Conservation (phyloP, 2,797 vertebrate genomes). For the Hapalemur alaotrensis region DNA sequence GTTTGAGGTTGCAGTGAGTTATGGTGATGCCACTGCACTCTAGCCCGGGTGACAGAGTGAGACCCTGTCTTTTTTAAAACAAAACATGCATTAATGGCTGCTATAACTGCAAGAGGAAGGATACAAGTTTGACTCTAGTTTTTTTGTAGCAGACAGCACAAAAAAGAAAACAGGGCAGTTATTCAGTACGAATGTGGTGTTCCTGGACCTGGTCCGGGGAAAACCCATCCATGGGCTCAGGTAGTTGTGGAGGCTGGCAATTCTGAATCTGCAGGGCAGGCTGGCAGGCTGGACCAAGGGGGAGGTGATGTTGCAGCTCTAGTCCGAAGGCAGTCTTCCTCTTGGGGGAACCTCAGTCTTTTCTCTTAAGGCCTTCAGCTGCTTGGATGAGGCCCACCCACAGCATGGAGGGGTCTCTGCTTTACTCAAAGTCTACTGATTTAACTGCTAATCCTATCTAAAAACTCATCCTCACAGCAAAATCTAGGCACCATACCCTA, state of each 20-base stretch:
- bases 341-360: not conserved
- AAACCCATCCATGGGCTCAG: too few relatives aligned
- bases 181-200: not conserved
- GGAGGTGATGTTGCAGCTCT: not conserved
- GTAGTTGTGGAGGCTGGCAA: rapidly evolving
- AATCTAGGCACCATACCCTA: rapidly evolving
- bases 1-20: not conserved
- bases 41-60: not conserved
- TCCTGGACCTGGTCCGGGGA: not conserved
- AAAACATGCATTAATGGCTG: rapidly evolving
- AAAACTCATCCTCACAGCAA: not conserved
- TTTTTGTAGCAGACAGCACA: not conserved
- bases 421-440: not conserved
- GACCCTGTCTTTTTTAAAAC: not conserved
- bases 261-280: not conserved
- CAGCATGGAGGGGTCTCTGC: rapidly evolving
- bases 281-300: not conserved
- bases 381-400: not conserved
- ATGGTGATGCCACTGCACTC: not conserved
- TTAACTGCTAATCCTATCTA: not conserved
- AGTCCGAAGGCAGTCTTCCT: not conserved
- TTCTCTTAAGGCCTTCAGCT: not conserved
- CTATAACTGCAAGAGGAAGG: not conserved
- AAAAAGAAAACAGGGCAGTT: not conserved
- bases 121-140: not conserved